These are phyloP conservation scores for Drosophila ogumai DNA, from an alignment of 1,140 invertebrate genomes.

Conservation along the genomic window DNA sequence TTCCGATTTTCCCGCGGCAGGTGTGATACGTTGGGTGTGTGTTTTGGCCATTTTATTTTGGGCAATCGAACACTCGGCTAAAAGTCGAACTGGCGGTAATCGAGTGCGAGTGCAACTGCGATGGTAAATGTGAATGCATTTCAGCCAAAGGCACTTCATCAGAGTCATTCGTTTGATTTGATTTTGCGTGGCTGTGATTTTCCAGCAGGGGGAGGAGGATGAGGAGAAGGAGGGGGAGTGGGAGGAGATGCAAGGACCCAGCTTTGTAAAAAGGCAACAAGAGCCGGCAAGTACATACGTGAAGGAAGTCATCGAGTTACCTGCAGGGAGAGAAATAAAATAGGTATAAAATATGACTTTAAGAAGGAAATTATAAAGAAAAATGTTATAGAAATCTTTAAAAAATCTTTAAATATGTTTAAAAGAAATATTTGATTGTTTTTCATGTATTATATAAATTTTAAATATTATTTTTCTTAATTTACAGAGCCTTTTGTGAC, in stretches of 20 bases:
- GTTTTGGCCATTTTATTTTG: not conserved
- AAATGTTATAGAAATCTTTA: no score
- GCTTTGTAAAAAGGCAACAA: conserved; percentile 47
- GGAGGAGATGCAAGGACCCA: not conserved
- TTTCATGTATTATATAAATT: no score
- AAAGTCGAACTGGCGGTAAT: conserved; percentile 9
- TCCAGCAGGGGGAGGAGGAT: not conserved
- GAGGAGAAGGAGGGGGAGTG: rapidly evolving
- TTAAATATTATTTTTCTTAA: no score
- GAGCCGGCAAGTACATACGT: conserved; percentile 13
- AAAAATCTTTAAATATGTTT: no score
- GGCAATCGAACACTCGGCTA: not conserved
- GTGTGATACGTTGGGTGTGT: conserved; percentile 4
- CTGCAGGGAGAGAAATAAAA: not conserved
- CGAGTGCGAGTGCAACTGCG: conserved; percentile 16
- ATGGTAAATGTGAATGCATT: not conserved
- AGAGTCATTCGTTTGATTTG: conserved; percentile 63
- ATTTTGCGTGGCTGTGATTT: conserved; percentile 22
- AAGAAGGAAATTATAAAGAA: not conserved
- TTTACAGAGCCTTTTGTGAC: no score
- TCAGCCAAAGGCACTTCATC: conserved; percentile 52
- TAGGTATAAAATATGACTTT: not conserved
- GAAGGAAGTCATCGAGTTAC: conserved; percentile 18
- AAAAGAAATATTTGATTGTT: no score
- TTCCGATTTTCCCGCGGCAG: conserved; percentile 5